phyloP scores from a whole-genome alignment of 53 echinoderm and acorn worm species.

The Patiria pectinifera region DNA sequence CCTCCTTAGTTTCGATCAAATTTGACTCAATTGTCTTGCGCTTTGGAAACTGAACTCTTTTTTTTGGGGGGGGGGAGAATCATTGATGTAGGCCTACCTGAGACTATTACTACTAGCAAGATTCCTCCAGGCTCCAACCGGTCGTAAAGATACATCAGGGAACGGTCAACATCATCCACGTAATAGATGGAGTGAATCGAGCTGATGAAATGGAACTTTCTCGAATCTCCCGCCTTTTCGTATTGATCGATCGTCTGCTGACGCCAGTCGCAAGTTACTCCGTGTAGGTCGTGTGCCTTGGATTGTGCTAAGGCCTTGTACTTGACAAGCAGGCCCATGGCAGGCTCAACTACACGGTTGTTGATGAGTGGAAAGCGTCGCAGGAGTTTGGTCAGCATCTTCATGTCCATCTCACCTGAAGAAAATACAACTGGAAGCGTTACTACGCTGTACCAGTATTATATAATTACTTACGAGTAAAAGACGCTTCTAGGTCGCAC shows the following conservation, averaged over 20 bases:
- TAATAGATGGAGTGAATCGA: slow-evolving; percentile 85
- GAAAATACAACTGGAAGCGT: no score
- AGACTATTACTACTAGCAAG: slow-evolving; percentile 45
- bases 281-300: slow-evolving; percentile 16
- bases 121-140: slow-evolving; percentile 74
- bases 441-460: no score
- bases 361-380: slow-evolving; percentile 57
- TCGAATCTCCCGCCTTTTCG: slow-evolving; percentile 37
- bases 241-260: slow-evolving; percentile 9
- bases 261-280: not conserved
- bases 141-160: slow-evolving; percentile 59
- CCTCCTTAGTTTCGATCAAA: no score
- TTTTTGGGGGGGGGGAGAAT: no score
- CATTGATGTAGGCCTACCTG: slow-evolving; percentile 55
- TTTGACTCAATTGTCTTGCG: no score
- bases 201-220: slow-evolving; percentile 80
- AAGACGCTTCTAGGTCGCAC: no score
- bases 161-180: slow-evolving; percentile 63
- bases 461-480: no score
- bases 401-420: not conserved
- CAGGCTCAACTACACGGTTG: slow-evolving; percentile 83
- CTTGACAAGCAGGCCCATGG: slow-evolving; percentile 45
- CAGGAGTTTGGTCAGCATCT: slow-evolving; percentile 51
- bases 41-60: no score
- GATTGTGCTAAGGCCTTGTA: slow-evolving; percentile 65